Conservation (phyloP, 2,797 vertebrate species). For the Chiroxiphia lanceolata region DNA sequence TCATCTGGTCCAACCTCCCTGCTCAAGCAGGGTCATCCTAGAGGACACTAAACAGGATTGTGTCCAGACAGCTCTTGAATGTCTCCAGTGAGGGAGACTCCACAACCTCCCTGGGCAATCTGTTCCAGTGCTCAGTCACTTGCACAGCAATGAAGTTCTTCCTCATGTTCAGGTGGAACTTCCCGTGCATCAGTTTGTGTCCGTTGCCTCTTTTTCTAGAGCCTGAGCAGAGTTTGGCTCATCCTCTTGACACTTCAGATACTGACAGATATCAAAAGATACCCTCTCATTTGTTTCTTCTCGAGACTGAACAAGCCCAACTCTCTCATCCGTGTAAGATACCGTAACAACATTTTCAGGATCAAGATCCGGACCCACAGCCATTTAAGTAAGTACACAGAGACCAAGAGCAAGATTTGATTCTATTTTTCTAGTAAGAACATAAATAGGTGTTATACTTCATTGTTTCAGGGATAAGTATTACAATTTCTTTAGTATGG, state of each 20-base stretch:
- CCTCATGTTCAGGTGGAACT: neutral
- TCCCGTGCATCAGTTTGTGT: neutral
- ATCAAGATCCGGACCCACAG: neutral
- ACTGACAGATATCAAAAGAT: neutral
- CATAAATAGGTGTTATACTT: neutral
- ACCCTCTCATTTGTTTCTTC: neutral
- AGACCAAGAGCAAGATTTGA: neutral
- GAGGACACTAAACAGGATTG: neutral
- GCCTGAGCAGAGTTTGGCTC: neutral
- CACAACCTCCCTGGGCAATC: neutral
- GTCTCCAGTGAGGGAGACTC: neutral
- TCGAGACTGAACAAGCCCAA: neutral
- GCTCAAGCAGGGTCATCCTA: neutral
- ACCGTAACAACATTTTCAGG: neutral
- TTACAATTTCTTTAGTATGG: neutral
- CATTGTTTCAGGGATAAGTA: neutral
- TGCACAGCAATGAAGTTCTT: neutral
- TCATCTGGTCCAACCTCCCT: neutral
- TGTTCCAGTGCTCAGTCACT: neutral
- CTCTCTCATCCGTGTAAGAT: fast-evolving
- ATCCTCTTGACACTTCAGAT: neutral
- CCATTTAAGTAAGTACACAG: neutral
- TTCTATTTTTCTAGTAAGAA: neutral
- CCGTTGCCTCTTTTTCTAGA: fast-evolving
- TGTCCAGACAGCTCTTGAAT: neutral